Evolutionary conservation across 2,888 invertebrate genomes (phyloP), one percentile per base, ranked within the genome.

Genomic region (Polymixis lichenea): DNA sequence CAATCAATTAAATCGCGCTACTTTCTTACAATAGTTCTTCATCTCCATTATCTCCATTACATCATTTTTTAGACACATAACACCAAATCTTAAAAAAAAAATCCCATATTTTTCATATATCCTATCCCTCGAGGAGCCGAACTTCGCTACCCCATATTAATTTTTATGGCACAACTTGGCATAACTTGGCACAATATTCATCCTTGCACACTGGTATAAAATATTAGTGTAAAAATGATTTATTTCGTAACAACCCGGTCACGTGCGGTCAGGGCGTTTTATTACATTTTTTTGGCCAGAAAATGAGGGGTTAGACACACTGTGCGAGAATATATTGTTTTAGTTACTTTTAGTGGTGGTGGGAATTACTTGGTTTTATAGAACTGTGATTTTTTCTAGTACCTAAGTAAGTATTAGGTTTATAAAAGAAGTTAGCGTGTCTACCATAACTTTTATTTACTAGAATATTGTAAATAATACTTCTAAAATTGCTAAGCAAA

Each of bases 201-300:
- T 91, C 89, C 85, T 80, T 62, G 83, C 88, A 86, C 79, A 78
- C 81, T 85, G 88, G 89, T 92, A 94, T 95, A 93, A 95, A 95
- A 95, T 95, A 95, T 95, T 93, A 94, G 94, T 89, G 90, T 70
- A 80, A 70, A 81, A 66, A 86, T 93, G 95, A 95, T 95, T 94
- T 95, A 95, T 95, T 90, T 86, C 84, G 49, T 80, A 84, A 58
- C 49, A 85, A 80, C 78, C 86, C 85, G 90, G 94, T 93, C 95
- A 95, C 95, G 95, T 92, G 94, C 92, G 91, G 91, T 88, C 90
- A 90, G 91, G 86, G 76, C 84, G 93, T 95, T 95, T 95, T 96
- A 96, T 96, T 95, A 91, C 92, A 89, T 93, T 95, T 96, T 81
- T 95, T 95, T 95, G 90, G 72, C 85, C 88, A 77, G 72, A 73